Evolutionary conservation across 2,888 invertebrate genomes (phyloP).

Genomic region (Pandemis corylana): DNA sequence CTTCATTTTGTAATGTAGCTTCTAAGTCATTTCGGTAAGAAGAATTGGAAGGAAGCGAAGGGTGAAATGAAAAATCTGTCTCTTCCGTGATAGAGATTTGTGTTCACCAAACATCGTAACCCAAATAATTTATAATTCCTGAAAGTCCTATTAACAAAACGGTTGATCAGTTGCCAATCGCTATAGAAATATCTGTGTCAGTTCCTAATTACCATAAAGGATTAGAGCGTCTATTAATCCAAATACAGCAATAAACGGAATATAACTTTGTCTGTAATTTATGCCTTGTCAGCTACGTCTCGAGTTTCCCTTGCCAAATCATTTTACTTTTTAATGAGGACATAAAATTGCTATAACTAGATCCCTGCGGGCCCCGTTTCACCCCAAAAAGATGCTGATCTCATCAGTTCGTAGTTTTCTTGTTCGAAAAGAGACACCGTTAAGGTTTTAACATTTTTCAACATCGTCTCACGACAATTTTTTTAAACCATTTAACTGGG

Average conservation of each 20-base stretch:
- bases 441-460: background rate
- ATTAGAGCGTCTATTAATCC: slow-evolving; percentile 9
- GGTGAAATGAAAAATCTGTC: background rate
- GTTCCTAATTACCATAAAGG: background rate
- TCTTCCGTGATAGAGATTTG: background rate
- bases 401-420: slow-evolving; percentile 29
- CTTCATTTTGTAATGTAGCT: too few species aligned
- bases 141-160: background rate
- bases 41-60: too few species aligned
- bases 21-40: too few species aligned
- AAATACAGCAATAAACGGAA: slow-evolving; percentile 6
- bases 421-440: background rate
- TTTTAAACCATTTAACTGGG: too few species aligned
- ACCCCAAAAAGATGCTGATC: slow-evolving; percentile 19
- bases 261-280: slow-evolving; percentile 3
- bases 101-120: background rate
- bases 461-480: background rate
- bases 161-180: background rate
- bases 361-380: slow-evolving; percentile 23
- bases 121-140: background rate
- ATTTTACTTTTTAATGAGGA: slow-evolving; percentile 34
- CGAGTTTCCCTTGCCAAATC: slow-evolving; percentile 26
- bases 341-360: slow-evolving; percentile 29
- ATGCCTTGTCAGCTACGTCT: slow-evolving; percentile 8
- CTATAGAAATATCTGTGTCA: background rate